Evolutionary conservation across 30 jellyfish, hydroid and myxozoan genomes (phyloP).

Genomic region (Aurelia sp.): DNA sequence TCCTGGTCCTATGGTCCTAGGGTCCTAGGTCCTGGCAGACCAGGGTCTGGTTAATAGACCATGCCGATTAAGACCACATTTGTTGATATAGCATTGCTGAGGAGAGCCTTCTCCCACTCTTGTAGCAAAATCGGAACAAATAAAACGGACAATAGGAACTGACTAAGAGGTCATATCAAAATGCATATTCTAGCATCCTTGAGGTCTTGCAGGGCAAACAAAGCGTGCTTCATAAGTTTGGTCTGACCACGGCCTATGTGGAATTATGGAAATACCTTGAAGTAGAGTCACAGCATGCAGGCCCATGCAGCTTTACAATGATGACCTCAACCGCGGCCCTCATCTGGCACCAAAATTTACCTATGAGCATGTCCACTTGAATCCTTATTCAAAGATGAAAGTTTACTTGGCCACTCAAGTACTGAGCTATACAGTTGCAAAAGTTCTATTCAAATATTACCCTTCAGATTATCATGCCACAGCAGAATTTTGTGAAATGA

Average conservation of each 20-base stretch:
- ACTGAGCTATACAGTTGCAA: slow-evolving; percentile 63
- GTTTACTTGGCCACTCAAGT: slow-evolving; percentile 70
- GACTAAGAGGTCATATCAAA: too few species aligned
- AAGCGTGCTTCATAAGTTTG: too few species aligned
- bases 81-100: too few species aligned
- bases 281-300: slow-evolving; percentile 59
- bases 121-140: too few species aligned
- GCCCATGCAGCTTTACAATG: slow-evolving; percentile 9
- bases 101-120: too few species aligned
- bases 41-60: too few species aligned
- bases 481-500: slow-evolving; percentile 43
- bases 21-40: too few species aligned
- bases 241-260: slow-evolving; percentile 55
- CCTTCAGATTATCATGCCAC: slow-evolving; percentile 49
- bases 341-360: slow-evolving; percentile 52
- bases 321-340: slow-evolving; percentile 38
- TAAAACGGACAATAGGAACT: too few species aligned
- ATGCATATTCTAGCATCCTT: too few species aligned
- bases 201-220: too few species aligned
- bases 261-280: slow-evolving; percentile 51
- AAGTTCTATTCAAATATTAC: slow-evolving; percentile 28
- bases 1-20: too few species aligned
- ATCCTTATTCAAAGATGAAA: slow-evolving; percentile 40
- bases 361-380: slow-evolving; percentile 61
- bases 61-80: too few species aligned